Base-by-base conservation (phyloP, 2,888 invertebrate genomes). In the Hylaea fasciaria region DNA sequence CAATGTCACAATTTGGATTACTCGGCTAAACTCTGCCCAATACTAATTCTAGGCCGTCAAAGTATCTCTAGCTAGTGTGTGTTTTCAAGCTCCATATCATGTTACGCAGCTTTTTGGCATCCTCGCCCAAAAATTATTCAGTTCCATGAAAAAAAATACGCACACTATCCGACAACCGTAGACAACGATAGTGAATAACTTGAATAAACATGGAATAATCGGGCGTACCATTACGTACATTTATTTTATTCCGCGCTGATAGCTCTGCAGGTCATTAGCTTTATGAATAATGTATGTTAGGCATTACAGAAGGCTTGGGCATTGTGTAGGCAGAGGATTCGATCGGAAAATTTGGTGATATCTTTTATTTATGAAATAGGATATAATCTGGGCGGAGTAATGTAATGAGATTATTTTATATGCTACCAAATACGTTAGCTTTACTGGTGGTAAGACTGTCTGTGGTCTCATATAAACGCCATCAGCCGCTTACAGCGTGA, bases 221-320 rank as follows among this genome's bases (percentile, higher is more conserved):
- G 68, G 67, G 67, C 65, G 69, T 70, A 40, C 50, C 45, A 46
- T 49, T 37, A 41, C 39, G 32, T 43, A 17, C 51, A 60, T 60
- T 52, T 44, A 41, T 47, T 48, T 35, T 44, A 48, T 52, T 52
- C 44, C 44, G 47, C 13, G 28, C 54, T 54, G 52, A 62, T 62
- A 48, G 41, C 56, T 51, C 14, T 43, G 41, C 45, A 59, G 62
- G 58, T 64, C 66, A 62, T 64, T 68, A 58, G 22, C 43, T 53
- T 65, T 57, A 49, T 65, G 48, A 62, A 62, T 64, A 57, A 66
- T 66, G 59, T 62, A 62, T 56, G 45, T 16, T 51, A 50, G 53
- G 43, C 13, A 41, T 13, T 55, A 39, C 16, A 41, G 58, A 52
- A 43, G 49, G 44, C n/a, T 56, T 35, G 22, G n/a, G 32, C 41